These are phyloP conservation scores for Microctonus brassicae DNA, from an alignment of 2,888 invertebrate species.

Conservation along the genomic window DNA sequence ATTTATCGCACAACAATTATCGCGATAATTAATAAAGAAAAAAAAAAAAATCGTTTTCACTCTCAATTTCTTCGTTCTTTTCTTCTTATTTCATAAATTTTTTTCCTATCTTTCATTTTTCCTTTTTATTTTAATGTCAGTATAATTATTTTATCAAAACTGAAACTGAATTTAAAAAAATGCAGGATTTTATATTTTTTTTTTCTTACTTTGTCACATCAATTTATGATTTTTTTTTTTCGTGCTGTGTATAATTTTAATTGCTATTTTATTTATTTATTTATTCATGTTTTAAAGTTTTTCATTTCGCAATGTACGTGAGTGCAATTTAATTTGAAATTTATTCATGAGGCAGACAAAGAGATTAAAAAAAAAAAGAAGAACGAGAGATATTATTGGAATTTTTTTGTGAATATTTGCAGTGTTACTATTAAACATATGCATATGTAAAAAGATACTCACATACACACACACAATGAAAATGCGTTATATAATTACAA, in stretches of 20 bases:
- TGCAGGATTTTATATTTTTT: not conserved
- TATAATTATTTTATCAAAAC: not conserved
- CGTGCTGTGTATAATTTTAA: not conserved
- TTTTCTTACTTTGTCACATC: not conserved
- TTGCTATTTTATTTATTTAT: not conserved
- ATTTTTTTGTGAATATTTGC: slow-evolving; percentile 10
- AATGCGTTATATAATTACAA: no score
- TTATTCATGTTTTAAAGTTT: not conserved
- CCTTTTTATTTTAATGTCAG: slow-evolving; percentile 1
- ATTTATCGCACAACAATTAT: slow-evolving; percentile 18
- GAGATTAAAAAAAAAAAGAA: not conserved
- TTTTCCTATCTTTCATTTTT: not conserved
- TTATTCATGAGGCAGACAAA: not conserved
- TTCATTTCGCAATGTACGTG: slow-evolving; percentile 9
- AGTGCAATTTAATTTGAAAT: not conserved
- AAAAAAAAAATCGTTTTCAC: not conserved
- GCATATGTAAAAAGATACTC: not conserved
- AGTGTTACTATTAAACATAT: slow-evolving; percentile 12
- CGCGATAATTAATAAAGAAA: not conserved
- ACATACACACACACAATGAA: no score
- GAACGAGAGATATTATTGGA: not conserved
- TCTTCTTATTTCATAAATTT: not conserved
- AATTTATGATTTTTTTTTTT: not conserved
- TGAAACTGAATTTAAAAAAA: not conserved
- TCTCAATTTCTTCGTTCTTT: not conserved